Base-by-base conservation (phyloP, 2,888 invertebrate species). In the Acleris literana region DNA sequence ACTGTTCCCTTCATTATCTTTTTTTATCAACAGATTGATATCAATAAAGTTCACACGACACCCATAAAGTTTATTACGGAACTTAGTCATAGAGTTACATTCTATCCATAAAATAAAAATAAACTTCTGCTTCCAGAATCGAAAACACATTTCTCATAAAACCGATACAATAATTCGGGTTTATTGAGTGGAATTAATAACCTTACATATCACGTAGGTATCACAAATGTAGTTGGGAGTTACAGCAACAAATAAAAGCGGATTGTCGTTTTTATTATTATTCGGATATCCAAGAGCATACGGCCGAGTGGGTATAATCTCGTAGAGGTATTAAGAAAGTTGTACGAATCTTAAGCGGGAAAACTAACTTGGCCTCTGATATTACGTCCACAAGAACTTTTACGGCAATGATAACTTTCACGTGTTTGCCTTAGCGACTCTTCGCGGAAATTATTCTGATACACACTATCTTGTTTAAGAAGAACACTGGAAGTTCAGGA, bases 181-280 rank as follows among this genome's bases (percentile, higher is more conserved):
- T 89, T 90, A 91, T 90, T 81, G 89, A 83, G 87, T 83, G 82
- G 88, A 90, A 90, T 89, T 90, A 91, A 90, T 85, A 87, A 83
- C 86, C 80, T 79, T 76, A 82, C 79, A 82, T 86, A 87, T 83
- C 80, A 82, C 78, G 76, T 74, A 79, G 69, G 57, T 63, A 63
- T 67, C 64, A 70, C 69, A 66, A 70, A 81, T 80, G 79, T 82
- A 77, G 78, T 83, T 80, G 72, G 79, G 85, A 88, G 84, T 86
- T 88, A 82, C 82, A 83, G 81, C 80, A 84, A 86, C 84, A 84
- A 86, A 90, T 90, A 88, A 87, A 88, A 84, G 81, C 69, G 79
- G 82, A 90, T 87, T 82, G 86, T 81, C 83, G 83, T 86, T 87
- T 87, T 88, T 88, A 87, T 88, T 88, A 85, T 86, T 84, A 88